Evolutionary conservation across 2,888 invertebrate genomes (phyloP), one percentile per base, ranked within the genome.

Genomic region (Heliconius erato): DNA sequence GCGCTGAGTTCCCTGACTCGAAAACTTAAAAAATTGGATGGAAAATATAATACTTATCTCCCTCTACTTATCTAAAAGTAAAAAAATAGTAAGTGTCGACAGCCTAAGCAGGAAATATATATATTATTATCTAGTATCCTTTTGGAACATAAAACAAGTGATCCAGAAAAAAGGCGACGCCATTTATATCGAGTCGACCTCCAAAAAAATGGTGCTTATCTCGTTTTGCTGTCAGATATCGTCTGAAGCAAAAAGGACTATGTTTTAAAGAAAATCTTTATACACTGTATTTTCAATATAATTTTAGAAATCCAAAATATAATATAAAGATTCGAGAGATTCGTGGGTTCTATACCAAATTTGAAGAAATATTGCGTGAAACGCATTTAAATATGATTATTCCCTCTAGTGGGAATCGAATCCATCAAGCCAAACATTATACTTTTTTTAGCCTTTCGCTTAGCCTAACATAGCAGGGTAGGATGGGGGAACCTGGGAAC

Each of bases 161-260:
- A 49, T 72, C 26, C 72, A 26, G 44, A 72, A 72, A 44, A 72
- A 72, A 72, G 72, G 44, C n/a, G 26, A 44, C 26, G 44, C 44
- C 72, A 49, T 72, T 72, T 72, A 72, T 72, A 72, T 44, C 44
- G 72, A 72, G 16, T 49, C 44, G 44, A 26, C 40, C 44, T 26
- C 28, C 40, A 44, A 26, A 72, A 68, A 40, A 49, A 72, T 26
- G 40, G 72, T 2, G 16, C 44, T 72, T 72, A 72, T 72, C 72
- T 14, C 26, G 19, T 44, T 16, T 26, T 72, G 26, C 72, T 72
- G 26, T 72, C 72, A 49, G 72, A 72, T 72, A 72, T 49, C 7
- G 26, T 72, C 7, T 44, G 72, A 72, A 72, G 9, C 44, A 44
- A 44, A 72, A 72, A 72, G 72, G 44, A 72, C 26, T 40, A 35